A percentile compares a stretch with the other conserved stretches of the same genome.
Conservation (phyloP, 2,888 invertebrate genomes). For the Halictus quadricinctus region DNA sequence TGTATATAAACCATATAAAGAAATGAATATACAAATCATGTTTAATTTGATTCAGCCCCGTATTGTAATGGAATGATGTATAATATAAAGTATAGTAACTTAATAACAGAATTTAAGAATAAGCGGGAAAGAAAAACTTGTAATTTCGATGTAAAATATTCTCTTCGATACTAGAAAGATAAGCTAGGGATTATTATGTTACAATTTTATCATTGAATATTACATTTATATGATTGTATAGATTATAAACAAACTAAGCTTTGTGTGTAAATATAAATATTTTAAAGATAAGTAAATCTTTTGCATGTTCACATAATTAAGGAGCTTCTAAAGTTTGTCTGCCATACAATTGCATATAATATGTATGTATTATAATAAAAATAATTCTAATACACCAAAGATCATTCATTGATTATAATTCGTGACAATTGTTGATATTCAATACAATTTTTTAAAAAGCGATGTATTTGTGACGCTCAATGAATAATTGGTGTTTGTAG, state of each 20-base stretch:
- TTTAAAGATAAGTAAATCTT: constrained; percentile 76
- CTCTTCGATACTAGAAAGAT: constrained; percentile 78
- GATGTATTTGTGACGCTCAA: constrained; percentile 65
- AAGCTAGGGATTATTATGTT: constrained; percentile 80
- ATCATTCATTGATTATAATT: constrained; percentile 59
- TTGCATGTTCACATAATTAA: constrained; percentile 77
- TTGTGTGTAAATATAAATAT: constrained; percentile 79
- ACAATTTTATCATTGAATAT: constrained; percentile 81
- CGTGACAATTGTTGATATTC: constrained; percentile 56
- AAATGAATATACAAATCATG: constrained; percentile 62
- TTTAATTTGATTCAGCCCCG: constrained; percentile 75
- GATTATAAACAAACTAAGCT: constrained; percentile 77
- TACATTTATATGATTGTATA: constrained; percentile 81
- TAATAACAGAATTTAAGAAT: constrained; percentile 58
- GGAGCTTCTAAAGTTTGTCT: constrained; percentile 76
- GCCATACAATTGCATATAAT: constrained; percentile 65
- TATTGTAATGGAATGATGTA: constrained; percentile 76
- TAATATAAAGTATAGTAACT: constrained; percentile 77
- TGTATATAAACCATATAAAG: constrained; percentile 70
- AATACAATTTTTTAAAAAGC: constrained; percentile 42
- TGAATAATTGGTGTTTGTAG: constrained; percentile 65
- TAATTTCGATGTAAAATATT: constrained; percentile 82
- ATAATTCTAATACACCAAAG: constrained; percentile 68
- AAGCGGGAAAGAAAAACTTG: constrained; percentile 65
- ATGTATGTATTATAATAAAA: constrained; percentile 62